Conservation (phyloP, 1,140 invertebrate species). For the Pseudomyrmex dendroicus region DNA sequence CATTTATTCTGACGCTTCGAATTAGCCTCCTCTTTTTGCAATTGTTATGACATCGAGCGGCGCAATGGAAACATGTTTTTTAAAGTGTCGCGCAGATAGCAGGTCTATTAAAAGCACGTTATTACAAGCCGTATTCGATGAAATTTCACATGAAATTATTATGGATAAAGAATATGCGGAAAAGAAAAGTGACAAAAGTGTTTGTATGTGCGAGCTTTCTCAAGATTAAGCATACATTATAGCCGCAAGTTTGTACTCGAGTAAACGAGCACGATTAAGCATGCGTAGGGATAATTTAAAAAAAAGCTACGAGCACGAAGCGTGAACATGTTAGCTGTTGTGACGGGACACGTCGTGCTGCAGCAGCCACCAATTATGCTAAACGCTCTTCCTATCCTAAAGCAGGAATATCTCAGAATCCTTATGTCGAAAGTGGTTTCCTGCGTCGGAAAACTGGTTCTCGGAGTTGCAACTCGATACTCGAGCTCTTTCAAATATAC, state of each 20-base stretch:
- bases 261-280: conserved; percentile 57
- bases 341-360: conserved; percentile 67
- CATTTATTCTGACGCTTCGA: background rate
- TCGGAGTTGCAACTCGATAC: conserved; percentile 35
- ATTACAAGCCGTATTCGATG: background rate
- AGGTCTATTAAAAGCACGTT: background rate
- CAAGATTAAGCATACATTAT: conserved; percentile 17
- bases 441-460: conserved; percentile 57
- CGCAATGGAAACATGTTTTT: background rate
- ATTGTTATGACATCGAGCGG: background rate
- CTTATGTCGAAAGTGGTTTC: conserved; percentile 57
- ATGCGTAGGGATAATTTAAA: conserved; percentile 61
- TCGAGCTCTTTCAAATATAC: conserved; percentile 25
- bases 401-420: conserved; percentile 33
- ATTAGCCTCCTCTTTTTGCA: background rate
- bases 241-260: conserved; percentile 16
- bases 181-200: conserved; percentile 19
- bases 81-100: background rate
- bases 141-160: conserved; percentile 6
- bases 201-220: background rate
- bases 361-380: conserved; percentile 75
- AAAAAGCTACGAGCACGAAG: conserved; percentile 65
- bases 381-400: conserved; percentile 63
- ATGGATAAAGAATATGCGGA: conserved; percentile 3
- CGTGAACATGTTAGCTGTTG: conserved; percentile 68